Conservation (phyloP, 1,140 invertebrate genomes). For the Leguminivora glycinivorella region DNA sequence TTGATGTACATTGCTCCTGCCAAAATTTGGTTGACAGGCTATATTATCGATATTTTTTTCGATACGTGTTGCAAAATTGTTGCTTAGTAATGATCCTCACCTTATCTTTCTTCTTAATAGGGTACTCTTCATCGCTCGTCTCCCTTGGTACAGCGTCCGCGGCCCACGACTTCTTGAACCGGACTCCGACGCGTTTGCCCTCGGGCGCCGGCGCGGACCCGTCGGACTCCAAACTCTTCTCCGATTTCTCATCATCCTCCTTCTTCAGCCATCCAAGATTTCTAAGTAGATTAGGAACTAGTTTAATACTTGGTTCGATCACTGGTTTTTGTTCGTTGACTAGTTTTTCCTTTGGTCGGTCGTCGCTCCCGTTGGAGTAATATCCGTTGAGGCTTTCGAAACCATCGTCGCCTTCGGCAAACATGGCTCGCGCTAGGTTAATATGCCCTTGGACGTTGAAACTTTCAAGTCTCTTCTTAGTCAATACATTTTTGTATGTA, state of each 20-base stretch:
- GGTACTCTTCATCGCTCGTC: conserved; percentile 63
- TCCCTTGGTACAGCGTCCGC: conserved; percentile 58
- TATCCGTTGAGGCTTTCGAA: conserved; percentile 93
- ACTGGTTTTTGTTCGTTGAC: conserved; percentile 30
- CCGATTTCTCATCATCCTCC: conserved; percentile 64
- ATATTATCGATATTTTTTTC: too few species aligned
- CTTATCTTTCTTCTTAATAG: conserved; percentile 63
- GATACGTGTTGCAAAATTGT: too few species aligned
- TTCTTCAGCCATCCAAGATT: conserved; percentile 49
- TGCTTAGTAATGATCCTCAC: conserved; percentile 44
- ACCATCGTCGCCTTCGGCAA: conserved; percentile 86
- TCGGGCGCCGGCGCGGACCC: conserved; percentile 53
- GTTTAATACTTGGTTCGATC: conserved; percentile 24
- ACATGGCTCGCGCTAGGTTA: conserved; percentile 47
- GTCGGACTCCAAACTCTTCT: conserved; percentile 57
- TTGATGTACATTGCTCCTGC: too few species aligned
- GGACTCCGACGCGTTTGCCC: conserved; percentile 59
- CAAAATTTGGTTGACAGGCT: too few species aligned
- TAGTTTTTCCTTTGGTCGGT: conserved; percentile 38
- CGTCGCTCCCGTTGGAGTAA: conserved; percentile 84
- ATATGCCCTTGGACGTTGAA: conserved; percentile 58
- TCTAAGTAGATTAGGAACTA: conserved; percentile 32
- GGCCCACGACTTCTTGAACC: conserved; percentile 68
- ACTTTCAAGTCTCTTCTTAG: conserved; percentile 70
- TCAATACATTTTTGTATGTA: conserved; percentile 64